Percentiles rank a stretch among this genome's conserved stretches.
Conservation (phyloP, 2,113 vertebrate species). For the Chaenocephalus aceratus region DNA sequence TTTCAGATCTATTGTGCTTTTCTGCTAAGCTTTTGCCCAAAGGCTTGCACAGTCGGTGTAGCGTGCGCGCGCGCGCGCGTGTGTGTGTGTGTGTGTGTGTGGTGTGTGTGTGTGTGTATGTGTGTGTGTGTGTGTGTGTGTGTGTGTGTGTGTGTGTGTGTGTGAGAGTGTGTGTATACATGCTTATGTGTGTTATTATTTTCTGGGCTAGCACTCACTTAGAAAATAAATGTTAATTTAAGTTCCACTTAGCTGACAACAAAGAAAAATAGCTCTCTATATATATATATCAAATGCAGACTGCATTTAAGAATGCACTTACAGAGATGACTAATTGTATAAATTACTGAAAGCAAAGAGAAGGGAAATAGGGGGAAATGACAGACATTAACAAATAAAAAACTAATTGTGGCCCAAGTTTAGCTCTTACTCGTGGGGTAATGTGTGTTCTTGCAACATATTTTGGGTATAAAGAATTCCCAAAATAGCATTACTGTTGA, state of each 20-base stretch:
- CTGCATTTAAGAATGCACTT: conserved; percentile 39
- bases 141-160: neutral
- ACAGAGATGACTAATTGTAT: conserved; percentile 28
- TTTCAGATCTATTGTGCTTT: conserved; percentile 52
- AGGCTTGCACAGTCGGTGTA: conserved; percentile 28
- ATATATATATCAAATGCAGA: conserved; percentile 24
- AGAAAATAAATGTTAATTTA: conserved; percentile 44
- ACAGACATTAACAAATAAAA: conserved; percentile 22
- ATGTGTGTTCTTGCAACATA: neutral
- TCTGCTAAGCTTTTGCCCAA: conserved; percentile 48
- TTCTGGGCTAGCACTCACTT: conserved; percentile 49
- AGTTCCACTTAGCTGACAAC: conserved; percentile 25
- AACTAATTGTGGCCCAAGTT: neutral
- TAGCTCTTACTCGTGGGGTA: conserved; percentile 6
- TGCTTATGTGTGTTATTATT: conserved; percentile 37
- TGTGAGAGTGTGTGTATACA: neutral
- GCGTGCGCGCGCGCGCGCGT: neutral
- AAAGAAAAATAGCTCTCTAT: conserved; percentile 27
- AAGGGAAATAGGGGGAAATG: conserved; percentile 21
- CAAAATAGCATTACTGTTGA: conserved; percentile 18
- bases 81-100: conserved; percentile 21
- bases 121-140: neutral
- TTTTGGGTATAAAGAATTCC: neutral
- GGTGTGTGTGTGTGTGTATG: conserved; percentile 16
- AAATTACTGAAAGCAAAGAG: conserved; percentile 30